Conservation (phyloP, 92 coral and sea anemone genomes). For the Pocillopora grandis region DNA sequence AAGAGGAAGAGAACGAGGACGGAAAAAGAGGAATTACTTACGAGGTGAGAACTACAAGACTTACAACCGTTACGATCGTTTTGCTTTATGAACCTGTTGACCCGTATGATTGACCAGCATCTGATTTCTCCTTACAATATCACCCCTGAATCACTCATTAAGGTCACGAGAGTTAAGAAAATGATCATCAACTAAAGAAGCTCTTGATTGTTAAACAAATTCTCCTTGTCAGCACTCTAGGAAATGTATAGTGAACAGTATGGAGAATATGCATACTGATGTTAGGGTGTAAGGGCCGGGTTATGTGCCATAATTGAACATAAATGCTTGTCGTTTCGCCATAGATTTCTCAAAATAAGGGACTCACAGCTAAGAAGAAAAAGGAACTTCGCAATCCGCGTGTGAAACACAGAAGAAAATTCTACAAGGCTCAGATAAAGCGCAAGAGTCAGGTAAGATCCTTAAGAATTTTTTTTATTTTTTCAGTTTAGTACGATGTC, state of each 20-base stretch:
- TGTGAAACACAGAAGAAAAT: slow-evolving; percentile 93
- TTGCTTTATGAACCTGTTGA: neutral
- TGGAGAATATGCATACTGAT: too few species aligned
- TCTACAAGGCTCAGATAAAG: slow-evolving; percentile 83
- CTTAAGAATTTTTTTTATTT: neutral
- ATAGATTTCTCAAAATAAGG: slow-evolving; percentile 94
- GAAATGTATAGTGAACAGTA: too few species aligned
- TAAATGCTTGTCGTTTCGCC: neutral
- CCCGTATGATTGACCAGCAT: neutral
- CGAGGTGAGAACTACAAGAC: slow-evolving; percentile 52
- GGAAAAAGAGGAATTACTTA: slow-evolving; percentile 88
- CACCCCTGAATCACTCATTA: too few species aligned
- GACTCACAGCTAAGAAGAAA: slow-evolving; percentile 87
- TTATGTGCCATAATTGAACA: too few species aligned
- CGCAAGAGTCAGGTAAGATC: slow-evolving; percentile 91
- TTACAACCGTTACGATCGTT: neutral
- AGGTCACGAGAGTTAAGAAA: too few species aligned
- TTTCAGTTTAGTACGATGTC: neutral
- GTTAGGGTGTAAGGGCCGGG: too few species aligned
- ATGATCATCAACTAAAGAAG: too few species aligned
- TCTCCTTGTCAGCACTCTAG: too few species aligned
- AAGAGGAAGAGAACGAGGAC: slow-evolving; percentile 49
- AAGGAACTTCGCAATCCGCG: slow-evolving; percentile 94
- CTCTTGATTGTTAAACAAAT: too few species aligned
- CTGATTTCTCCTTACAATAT: too few species aligned